These are phyloP conservation scores for Plutomurus gul DNA, from an alignment of 1,140 invertebrate species.

Conservation along the genomic window DNA sequence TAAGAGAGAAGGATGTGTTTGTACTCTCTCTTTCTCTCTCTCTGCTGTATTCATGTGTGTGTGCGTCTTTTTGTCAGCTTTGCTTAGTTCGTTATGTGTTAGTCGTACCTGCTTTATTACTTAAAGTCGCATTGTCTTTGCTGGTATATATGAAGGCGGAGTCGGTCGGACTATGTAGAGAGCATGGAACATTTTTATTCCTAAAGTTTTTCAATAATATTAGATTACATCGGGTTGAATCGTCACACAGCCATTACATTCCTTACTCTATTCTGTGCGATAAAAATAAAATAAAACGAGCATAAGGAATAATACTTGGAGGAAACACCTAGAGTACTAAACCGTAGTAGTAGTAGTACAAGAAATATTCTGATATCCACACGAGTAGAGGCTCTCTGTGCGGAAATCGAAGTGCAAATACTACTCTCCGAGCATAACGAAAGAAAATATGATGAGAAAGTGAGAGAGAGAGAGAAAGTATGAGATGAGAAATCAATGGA, in stretches of 20 bases:
- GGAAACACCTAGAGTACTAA: neutral
- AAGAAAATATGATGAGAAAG: neutral
- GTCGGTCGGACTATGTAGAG: neutral
- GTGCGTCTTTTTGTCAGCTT: too few relatives aligned
- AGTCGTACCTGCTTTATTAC: neutral
- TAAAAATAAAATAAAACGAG: neutral
- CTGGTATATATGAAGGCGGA: neutral
- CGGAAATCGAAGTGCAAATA: neutral
- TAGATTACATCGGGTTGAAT: constrained; percentile 16
- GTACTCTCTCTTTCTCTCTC: too few relatives aligned
- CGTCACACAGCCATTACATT: constrained; percentile 7
- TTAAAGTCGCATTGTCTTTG: neutral
- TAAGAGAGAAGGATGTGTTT: too few relatives aligned
- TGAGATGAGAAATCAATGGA: constrained; percentile 25
- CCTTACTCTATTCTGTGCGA: neutral
- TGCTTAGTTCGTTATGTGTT: too few relatives aligned
- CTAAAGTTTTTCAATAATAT: constrained; percentile 30
- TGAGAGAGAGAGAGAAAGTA: neutral
- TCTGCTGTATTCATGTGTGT: too few relatives aligned
- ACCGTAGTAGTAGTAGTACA: too few relatives aligned
- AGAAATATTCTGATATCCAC: too few relatives aligned
- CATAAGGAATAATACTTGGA: neutral
- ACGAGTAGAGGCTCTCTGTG: too few relatives aligned
- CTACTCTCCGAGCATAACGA: neutral
- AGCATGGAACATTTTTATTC: constrained; percentile 15